Percentiles rank a stretch among this genome's conserved stretches.
phyloP scores from a whole-genome alignment of 2,113 vertebrate species.

The Cyanocitta stelleri region DNA sequence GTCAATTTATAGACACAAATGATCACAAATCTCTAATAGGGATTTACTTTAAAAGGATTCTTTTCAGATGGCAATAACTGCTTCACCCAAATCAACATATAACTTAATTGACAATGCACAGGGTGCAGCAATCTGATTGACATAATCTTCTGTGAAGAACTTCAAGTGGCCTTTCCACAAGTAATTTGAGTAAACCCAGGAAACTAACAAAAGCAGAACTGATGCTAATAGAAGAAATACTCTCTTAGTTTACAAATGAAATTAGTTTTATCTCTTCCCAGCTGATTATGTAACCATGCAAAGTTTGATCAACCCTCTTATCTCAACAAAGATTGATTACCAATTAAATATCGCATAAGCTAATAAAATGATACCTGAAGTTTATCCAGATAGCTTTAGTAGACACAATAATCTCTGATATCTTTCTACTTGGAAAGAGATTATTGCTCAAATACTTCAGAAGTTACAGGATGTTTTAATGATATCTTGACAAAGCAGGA shows the following conservation, averaged over 20 bases:
- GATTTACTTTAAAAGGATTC: background rate
- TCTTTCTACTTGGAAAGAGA: conserved; percentile 32
- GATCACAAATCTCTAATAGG: background rate
- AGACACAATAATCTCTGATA: conserved; percentile 24
- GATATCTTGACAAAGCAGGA: conserved; percentile 27
- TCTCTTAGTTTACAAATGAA: conserved; percentile 20
- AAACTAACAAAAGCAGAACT: background rate
- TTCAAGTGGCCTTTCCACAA: background rate
- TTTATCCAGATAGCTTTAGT: conserved; percentile 61
- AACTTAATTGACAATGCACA: background rate
- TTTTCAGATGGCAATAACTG: background rate
- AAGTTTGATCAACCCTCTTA: conserved; percentile 57
- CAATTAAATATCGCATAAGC: conserved; percentile 47
- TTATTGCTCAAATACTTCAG: conserved; percentile 22
- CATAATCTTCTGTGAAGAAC: background rate
- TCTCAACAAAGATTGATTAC: conserved; percentile 63
- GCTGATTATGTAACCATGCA: conserved; percentile 24
- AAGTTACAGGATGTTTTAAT: conserved; percentile 25
- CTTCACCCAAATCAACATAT: background rate
- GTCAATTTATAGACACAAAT: background rate
- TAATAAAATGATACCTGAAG: conserved; percentile 44
- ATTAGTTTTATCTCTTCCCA: conserved; percentile 46
- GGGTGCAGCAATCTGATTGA: background rate
- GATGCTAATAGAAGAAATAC: background rate
- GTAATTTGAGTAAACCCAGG: background rate